Percentiles rank a stretch among this genome's conserved stretches.
Evolutionary conservation across 2,797 vertebrate species (phyloP).

Genomic region (Anabas testudineus): DNA sequence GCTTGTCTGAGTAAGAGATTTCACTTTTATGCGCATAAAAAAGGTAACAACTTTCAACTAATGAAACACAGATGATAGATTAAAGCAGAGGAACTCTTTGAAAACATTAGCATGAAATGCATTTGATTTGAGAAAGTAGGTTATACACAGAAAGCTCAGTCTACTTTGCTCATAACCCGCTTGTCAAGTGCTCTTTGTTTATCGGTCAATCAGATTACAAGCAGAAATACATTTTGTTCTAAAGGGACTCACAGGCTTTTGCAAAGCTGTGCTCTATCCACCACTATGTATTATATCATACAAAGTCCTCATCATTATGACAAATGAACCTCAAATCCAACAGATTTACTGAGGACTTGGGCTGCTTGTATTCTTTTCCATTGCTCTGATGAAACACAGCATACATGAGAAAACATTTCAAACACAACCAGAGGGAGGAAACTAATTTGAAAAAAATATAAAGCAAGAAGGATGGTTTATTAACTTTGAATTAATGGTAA

Average conservation of each 20-base stretch:
- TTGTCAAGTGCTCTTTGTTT: constrained; percentile 80
- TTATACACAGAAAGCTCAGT: constrained; percentile 74
- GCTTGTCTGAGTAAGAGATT: constrained; percentile 85
- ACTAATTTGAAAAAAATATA: constrained; percentile 26
- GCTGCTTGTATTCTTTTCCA: constrained; percentile 38
- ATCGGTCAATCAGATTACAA: constrained; percentile 82
- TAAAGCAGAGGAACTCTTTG: constrained; percentile 80
- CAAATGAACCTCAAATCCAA: constrained; percentile 66
- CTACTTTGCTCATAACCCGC: constrained; percentile 67
- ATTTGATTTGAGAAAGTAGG: constrained; percentile 81
- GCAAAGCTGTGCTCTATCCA: constrained; percentile 48
- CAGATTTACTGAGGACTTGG: constrained; percentile 53
- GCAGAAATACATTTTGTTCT: constrained; percentile 73
- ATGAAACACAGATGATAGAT: constrained; percentile 83
- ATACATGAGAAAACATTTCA: constrained; percentile 33
- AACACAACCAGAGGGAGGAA: constrained; percentile 26
- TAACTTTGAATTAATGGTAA: constrained; percentile 30
- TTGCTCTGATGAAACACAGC: constrained; percentile 51
- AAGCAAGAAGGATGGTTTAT: constrained; percentile 11
- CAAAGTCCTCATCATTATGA: constrained; percentile 60
- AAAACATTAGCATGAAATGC: constrained; percentile 81
- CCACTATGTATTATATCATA: constrained; percentile 54
- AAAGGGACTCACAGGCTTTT: constrained; percentile 63
- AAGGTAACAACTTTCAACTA: constrained; percentile 83
- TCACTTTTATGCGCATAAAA: constrained; percentile 80